Percentiles rank a stretch among this genome's conserved stretches.
Conservation (phyloP, 2,797 vertebrate genomes). For the Dermochelys coriacea region DNA sequence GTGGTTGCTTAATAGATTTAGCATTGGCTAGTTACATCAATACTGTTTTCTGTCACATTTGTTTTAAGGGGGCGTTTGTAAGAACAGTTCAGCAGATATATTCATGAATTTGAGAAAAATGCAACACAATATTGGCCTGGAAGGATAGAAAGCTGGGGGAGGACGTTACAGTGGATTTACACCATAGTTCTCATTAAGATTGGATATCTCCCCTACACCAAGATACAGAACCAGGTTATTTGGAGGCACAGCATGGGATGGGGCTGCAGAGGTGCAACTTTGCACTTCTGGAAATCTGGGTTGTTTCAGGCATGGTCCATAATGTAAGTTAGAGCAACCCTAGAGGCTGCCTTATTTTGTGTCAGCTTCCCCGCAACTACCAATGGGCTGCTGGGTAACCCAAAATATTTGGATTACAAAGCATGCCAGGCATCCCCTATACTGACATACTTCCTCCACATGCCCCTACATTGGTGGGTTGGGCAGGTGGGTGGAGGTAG, state of each 20-base stretch:
- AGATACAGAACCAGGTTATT: neutral
- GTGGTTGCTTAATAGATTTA: slow-evolving; percentile 76
- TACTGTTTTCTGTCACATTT: slow-evolving; percentile 71
- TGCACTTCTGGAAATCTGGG: neutral
- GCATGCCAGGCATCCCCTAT: neutral
- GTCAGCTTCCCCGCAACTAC: neutral
- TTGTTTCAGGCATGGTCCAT: neutral
- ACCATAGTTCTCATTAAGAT: slow-evolving; percentile 28
- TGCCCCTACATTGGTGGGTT: neutral
- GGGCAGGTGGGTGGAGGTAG: neutral
- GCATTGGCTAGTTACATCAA: slow-evolving; percentile 68
- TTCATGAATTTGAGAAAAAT: slow-evolving; percentile 58
- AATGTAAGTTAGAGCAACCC: neutral
- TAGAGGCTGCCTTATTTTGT: neutral
- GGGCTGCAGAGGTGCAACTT: neutral
- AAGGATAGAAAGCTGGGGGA: neutral
- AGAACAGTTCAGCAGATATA: slow-evolving; percentile 61
- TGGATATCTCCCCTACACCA: neutral
- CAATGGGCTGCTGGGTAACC: neutral
- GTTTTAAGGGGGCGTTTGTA: slow-evolving; percentile 69
- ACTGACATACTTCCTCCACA: accelerated
- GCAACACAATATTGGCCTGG: neutral
- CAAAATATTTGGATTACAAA: neutral
- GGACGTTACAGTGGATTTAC: neutral
- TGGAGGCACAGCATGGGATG: no score